phyloP scores from a whole-genome alignment of 2,113 vertebrate species.

The Heterocephalus glaber region DNA sequence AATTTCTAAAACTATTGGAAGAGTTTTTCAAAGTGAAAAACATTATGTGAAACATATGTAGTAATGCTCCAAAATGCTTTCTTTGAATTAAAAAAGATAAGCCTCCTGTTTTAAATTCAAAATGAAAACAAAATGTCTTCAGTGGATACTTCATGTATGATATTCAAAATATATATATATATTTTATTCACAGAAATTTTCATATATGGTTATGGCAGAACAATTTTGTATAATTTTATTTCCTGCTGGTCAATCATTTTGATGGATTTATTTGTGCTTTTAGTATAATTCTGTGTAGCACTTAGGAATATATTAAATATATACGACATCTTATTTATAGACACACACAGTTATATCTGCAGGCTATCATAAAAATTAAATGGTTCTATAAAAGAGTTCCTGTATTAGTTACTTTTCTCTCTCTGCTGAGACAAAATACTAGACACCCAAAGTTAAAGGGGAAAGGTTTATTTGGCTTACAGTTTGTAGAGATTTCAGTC shows the following conservation, averaged over 20 bases:
- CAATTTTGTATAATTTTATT: conserved; percentile 24
- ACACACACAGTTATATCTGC: neutral
- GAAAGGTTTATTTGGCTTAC: no score
- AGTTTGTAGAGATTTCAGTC: no score
- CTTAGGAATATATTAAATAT: conserved; percentile 1
- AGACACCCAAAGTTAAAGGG: no score
- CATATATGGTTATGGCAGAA: neutral
- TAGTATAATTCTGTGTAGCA: neutral
- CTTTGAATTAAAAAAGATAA: neutral
- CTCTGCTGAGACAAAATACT: no score
- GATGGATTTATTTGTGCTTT: neutral
- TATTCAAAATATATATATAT: neutral
- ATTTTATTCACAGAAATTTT: conserved; percentile 25
- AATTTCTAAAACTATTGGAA: neutral
- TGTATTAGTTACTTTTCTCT: no score
- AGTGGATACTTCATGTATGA: neutral
- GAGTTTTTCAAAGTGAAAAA: conserved; percentile 42
- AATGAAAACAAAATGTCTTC: neutral
- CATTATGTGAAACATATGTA: conserved; percentile 8
- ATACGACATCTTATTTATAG: neutral
- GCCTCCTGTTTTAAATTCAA: conserved; percentile 6
- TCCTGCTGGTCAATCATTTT: neutral
- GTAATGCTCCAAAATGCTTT: neutral
- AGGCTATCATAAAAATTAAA: conserved; percentile 20
- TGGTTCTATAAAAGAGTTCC: neutral